Percentiles rank a stretch among this genome's conserved stretches.
Conservation (phyloP, 2,113 vertebrate species). For the Ursus arctos region DNA sequence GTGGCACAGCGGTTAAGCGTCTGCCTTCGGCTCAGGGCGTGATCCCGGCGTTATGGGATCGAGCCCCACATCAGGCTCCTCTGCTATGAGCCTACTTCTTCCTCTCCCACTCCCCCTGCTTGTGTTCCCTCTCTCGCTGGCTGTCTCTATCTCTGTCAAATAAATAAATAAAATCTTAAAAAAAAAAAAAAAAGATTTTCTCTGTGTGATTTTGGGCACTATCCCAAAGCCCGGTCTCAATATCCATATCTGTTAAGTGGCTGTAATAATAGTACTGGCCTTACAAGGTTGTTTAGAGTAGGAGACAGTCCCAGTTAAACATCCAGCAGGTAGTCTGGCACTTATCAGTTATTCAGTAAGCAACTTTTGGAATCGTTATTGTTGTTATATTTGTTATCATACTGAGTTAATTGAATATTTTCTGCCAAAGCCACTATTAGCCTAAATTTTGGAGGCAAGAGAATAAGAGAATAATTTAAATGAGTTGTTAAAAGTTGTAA, state of each 20-base stretch:
- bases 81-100: too few species aligned
- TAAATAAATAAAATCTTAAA: too few species aligned
- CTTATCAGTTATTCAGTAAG: neutral
- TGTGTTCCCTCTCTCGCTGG: too few species aligned
- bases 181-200: neutral
- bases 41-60: too few species aligned
- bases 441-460: neutral
- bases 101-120: too few species aligned
- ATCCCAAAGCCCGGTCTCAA: neutral
- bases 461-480: neutral
- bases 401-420: neutral
- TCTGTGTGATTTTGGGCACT: neutral
- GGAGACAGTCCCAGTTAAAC: neutral
- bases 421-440: neutral
- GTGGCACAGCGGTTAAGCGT: too few species aligned
- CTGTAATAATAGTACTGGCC: neutral
- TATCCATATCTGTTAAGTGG: neutral
- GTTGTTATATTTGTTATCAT: neutral
- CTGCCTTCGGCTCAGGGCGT: too few species aligned
- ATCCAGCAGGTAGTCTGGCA: neutral
- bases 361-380: neutral
- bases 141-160: too few species aligned
- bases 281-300: neutral
- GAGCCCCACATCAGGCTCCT: too few species aligned
- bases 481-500: conserved; percentile 35